Evolutionary conservation across 2,888 invertebrate species (phyloP).

Genomic region (Agapetus fuscipes): DNA sequence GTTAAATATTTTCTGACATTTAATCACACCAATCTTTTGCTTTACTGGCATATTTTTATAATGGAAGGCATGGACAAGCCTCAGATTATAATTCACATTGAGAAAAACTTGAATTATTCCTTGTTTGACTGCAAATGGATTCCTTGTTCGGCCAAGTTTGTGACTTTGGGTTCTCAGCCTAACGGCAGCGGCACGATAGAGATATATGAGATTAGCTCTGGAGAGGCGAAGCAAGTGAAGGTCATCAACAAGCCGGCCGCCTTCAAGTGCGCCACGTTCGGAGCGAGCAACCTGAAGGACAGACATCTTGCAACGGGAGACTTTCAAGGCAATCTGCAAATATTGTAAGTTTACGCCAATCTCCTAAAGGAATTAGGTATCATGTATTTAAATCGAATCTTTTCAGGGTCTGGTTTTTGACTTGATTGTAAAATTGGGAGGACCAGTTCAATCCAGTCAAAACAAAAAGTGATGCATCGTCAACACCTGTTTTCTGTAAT

Average conservation of each 20-base stretch:
- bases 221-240: constrained; percentile 54
- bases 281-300: constrained; percentile 71
- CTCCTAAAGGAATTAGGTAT: constrained; percentile 7
- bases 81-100: constrained; percentile 81
- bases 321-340: constrained; percentile 74
- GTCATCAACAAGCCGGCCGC: constrained; percentile 73
- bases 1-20: too few relatives aligned
- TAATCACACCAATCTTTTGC: too few relatives aligned
- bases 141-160: constrained; percentile 88
- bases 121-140: constrained; percentile 94
- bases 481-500: too few relatives aligned
- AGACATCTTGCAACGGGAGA: constrained; percentile 85
- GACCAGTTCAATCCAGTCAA: too few relatives aligned
- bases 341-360: constrained; percentile 71
- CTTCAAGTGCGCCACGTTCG: constrained; percentile 91
- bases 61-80: constrained; percentile 66
- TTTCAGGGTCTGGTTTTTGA: too few relatives aligned
- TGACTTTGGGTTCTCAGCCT: constrained; percentile 76
- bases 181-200: constrained; percentile 80
- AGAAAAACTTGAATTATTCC: constrained; percentile 74
- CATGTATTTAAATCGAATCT: constrained; percentile 3
- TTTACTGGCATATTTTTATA: too few relatives aligned
- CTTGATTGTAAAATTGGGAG: too few relatives aligned
- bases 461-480: too few relatives aligned
- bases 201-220: constrained; percentile 66